Base-by-base conservation (phyloP, 2,113 vertebrate species). In the Poicephalus gulielmi region DNA sequence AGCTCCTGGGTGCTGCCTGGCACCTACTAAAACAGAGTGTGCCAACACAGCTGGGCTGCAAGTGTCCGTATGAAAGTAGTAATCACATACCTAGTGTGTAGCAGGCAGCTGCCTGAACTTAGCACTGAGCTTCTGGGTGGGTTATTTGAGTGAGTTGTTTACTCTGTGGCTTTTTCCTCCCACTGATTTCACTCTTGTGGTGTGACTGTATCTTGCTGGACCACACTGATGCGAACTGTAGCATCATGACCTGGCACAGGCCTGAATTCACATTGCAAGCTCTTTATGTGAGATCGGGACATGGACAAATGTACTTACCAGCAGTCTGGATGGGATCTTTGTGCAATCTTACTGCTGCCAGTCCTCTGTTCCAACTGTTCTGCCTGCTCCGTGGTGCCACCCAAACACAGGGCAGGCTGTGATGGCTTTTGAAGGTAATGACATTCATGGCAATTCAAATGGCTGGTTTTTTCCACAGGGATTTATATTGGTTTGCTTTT, bases 401-500 rank as follows among this genome's bases (percentile, higher is more conserved):
- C 39, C 49, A 57, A 81, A 49, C 43, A 30, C 67, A 59, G 47
- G 0, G 0, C 52, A 69, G 52, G 44, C 60, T 83, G 20, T 18
- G 12, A 5, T 81, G 86, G 62, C 44, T 64, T 84, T 46, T 50
- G 43, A 57, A 91, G 60, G 69, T 30, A 81, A 63, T 53, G 37
- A 20, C 39, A 43, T 68, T 62, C 33, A 27, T 62, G 90, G 59
- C 47, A 79, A 74, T 74, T 82, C 84, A 70, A 84, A 57, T 0
- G 1, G 30, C 76, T 84, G 74, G 70, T 22, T 97, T 94, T 95
- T 85, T 96, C 83, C 59, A 68, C 67, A 46, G 59, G 76, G 94
- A 50, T 95, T 96, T 94, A 57, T 71, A 68, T 59, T 83, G 86
- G 41, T 92, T 82, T 90, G 3, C 50, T 75, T 97, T 96, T 96